Conservation (phyloP, 2,113 vertebrate species). For the Ramphastos sulfuratus region DNA sequence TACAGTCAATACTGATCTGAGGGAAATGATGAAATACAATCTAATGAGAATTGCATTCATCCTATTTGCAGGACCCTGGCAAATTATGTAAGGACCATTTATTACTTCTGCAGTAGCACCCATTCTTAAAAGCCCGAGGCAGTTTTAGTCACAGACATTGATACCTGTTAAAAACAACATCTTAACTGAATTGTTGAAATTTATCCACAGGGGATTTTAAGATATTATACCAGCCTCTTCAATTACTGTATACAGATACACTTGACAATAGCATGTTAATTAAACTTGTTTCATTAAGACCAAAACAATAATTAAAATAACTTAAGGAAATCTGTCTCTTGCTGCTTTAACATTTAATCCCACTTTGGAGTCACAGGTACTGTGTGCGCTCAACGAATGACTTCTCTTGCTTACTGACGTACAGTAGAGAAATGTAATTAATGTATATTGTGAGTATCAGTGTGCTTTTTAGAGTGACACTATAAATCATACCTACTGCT, state of each 20-base stretch:
- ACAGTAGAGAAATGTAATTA: constrained; percentile 35
- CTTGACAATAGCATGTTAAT: background rate
- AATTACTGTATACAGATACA: background rate
- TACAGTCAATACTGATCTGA: background rate
- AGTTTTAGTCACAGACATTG: constrained; percentile 47
- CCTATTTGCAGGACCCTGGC: constrained; percentile 6
- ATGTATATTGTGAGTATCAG: constrained; percentile 23
- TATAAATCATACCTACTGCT: constrained; percentile 48
- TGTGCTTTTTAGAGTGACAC: background rate
- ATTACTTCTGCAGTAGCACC: constrained; percentile 17
- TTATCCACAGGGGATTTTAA: constrained; percentile 28
- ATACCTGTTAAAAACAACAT: constrained; percentile 49
- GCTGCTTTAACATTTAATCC: constrained; percentile 10
- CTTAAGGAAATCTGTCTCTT: background rate
- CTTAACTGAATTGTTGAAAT: constrained; percentile 43
- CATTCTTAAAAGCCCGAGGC: constrained; percentile 32
- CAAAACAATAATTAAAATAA: constrained; percentile 37
- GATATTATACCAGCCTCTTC: constrained; percentile 12
- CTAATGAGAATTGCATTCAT: constrained; percentile 38
- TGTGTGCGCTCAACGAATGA: background rate
- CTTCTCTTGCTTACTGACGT: constrained; percentile 6
- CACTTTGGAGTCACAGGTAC: background rate
- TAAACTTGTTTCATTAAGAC: constrained; percentile 1
- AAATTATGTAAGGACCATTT: constrained; percentile 22
- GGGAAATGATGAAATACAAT: background rate